Conservation (phyloP, 2,797 vertebrate genomes). For the Enteromius thamalakanensis region DNA sequence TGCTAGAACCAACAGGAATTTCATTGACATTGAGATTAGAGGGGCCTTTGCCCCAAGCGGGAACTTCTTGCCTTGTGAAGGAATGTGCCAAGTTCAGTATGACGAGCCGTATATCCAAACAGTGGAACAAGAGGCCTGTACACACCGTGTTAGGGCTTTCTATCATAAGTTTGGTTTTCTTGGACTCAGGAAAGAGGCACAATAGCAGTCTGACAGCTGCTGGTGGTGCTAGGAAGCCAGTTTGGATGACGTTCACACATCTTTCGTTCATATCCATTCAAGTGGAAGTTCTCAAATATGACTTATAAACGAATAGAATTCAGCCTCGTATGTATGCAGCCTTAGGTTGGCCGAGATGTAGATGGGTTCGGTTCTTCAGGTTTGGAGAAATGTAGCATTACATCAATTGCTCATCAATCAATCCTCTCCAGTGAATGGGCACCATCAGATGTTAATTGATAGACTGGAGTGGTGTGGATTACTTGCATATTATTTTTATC, state of each 20-base stretch:
- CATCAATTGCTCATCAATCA: not conserved
- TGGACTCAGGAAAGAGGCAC: conserved; percentile 49
- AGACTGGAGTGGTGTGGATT: no score
- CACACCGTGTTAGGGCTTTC: not conserved
- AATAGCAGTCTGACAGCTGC: conserved; percentile 19
- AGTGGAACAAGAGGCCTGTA: not conserved
- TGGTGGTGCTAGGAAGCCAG: not conserved
- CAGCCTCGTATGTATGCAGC: not conserved
- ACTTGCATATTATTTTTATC: no score
- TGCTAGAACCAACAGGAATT: not conserved
- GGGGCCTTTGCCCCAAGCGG: not conserved
- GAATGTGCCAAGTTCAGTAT: conserved; percentile 36
- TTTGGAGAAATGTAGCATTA: not conserved
- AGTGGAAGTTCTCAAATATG: conserved; percentile 4
- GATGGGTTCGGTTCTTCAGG: not conserved
- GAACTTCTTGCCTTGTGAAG: not conserved
- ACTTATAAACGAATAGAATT: not conserved
- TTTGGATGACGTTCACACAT: conserved; percentile 19
- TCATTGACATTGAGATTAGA: not conserved
- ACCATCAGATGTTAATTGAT: no score
- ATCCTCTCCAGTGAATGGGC: not conserved
- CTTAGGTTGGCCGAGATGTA: not conserved
- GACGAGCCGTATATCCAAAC: not conserved
- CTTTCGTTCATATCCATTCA: not conserved
- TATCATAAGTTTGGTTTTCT: conserved; percentile 25